phyloP scores from a whole-genome alignment of 1,140 invertebrate genomes.

The Pogonomyrmex californicus region DNA sequence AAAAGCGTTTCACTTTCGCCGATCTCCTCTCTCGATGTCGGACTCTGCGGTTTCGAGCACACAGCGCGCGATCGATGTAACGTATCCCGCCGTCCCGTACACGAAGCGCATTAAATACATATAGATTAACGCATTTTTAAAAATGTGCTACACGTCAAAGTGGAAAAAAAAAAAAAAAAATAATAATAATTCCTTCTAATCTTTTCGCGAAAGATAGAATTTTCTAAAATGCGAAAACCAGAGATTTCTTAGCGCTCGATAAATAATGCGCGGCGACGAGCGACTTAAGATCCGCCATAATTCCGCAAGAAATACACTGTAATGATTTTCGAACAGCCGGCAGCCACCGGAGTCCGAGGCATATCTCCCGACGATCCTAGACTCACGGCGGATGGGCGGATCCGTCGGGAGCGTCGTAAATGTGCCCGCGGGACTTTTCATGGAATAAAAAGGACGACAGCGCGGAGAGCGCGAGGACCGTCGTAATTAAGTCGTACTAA shows the following conservation, averaged over 20 bases:
- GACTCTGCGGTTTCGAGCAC: conserved; percentile 5
- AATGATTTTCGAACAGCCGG: conserved; percentile 2
- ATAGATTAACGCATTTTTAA: not conserved
- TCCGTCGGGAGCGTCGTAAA: conserved; percentile 34
- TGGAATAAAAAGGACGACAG: conserved; percentile 69
- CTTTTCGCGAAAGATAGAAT: not conserved
- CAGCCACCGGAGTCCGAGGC: not conserved
- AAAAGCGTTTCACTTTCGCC: conserved; percentile 58
- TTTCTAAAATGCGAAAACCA: not conserved
- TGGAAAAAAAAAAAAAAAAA: not conserved
- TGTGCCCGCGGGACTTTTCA: not conserved
- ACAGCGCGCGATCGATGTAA: conserved; percentile 11
- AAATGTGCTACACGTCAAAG: not conserved
- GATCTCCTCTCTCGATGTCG: conserved; percentile 2
- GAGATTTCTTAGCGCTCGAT: not conserved
- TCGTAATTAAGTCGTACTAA: conserved; percentile 83
- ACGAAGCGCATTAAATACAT: conserved; percentile 36
- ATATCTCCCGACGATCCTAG: conserved; percentile 6
- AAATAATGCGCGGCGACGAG: not conserved
- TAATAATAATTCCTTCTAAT: not conserved
- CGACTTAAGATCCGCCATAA: not conserved
- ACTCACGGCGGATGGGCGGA: not conserved
- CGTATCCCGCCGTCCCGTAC: conserved; percentile 4
- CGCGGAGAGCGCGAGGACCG: conserved; percentile 68
- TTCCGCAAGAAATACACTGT: not conserved